Percentiles rank a stretch among this genome's conserved stretches.
Conservation (phyloP, 2,113 vertebrate genomes). For the Scomber scombrus region DNA sequence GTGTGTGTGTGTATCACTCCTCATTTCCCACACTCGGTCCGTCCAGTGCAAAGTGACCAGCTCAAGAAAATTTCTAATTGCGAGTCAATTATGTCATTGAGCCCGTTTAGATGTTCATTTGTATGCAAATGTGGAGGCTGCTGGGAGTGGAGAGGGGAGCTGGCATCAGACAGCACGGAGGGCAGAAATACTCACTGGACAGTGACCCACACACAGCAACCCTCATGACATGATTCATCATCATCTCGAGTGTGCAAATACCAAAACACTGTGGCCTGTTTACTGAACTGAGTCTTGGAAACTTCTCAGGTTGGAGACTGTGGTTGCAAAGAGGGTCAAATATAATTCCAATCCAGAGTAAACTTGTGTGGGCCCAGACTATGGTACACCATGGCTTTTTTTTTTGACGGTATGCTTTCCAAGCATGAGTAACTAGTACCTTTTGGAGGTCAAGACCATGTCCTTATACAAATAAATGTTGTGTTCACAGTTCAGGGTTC, state of each 20-base stretch:
- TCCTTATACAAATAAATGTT: no score
- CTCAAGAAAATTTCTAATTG: slow-evolving; percentile 89
- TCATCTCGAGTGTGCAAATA: slow-evolving; percentile 13
- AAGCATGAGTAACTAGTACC: no score
- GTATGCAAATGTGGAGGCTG: slow-evolving; percentile 86
- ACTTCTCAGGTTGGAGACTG: no score
- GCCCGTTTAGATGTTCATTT: slow-evolving; percentile 90
- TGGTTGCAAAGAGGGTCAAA: no score
- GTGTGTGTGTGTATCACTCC: slow-evolving; percentile 45
- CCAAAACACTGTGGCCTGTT: neutral
- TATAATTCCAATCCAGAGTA: no score
- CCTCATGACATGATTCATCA: slow-evolving; percentile 47
- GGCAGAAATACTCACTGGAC: slow-evolving; percentile 74
- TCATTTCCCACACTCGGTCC: slow-evolving; percentile 78
- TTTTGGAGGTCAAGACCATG: no score
- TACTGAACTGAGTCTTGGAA: no score
- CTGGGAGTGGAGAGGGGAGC: slow-evolving; percentile 60
- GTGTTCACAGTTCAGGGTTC: no score
- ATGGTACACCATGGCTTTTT: no score
- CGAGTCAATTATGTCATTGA: slow-evolving; percentile 91
- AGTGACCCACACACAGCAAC: slow-evolving; percentile 33
- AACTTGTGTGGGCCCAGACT: no score
- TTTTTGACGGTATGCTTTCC: no score
- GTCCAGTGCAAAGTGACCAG: slow-evolving; percentile 87
- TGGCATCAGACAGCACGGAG: slow-evolving; percentile 78